These are phyloP conservation scores for Pygocentrus nattereri DNA, from an alignment of 2,797 vertebrate genomes.

Conservation along the genomic window DNA sequence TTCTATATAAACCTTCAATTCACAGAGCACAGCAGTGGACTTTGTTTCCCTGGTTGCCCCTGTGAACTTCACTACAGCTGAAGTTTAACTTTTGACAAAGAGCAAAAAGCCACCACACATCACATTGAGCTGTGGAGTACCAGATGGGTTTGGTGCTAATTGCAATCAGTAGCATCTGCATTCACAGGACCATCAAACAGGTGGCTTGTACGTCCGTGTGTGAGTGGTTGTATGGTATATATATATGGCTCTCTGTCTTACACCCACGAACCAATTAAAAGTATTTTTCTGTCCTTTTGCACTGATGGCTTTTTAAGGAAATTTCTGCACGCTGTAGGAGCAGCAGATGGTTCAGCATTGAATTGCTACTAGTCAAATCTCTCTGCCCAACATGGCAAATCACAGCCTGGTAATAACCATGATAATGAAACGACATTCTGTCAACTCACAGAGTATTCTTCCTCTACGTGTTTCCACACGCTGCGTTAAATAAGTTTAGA, in stretches of 20 bases:
- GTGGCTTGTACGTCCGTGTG: neutral
- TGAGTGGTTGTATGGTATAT: conserved; percentile 45
- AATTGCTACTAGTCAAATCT: conserved; percentile 50
- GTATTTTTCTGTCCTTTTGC: conserved; percentile 75
- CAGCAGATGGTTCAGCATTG: conserved; percentile 76
- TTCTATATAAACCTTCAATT: conserved; percentile 3
- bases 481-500: neutral
- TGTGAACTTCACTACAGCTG: neutral
- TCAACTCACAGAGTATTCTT: neutral
- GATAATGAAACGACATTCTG: conserved; percentile 23
- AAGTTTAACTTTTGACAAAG: neutral
- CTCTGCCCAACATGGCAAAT: conserved; percentile 41
- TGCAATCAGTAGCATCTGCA: conserved; percentile 18
- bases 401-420: conserved; percentile 29
- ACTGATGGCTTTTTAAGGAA: conserved; percentile 75
- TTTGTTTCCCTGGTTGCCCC: no score
- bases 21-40: neutral
- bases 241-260: conserved; percentile 56
- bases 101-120: neutral
- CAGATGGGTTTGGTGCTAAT: conserved; percentile 9
- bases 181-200: conserved; percentile 10
- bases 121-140: neutral
- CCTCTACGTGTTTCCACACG: neutral
- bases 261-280: conserved; percentile 75
- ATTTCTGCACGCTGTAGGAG: conserved; percentile 69